Evolutionary conservation across 2,113 vertebrate genomes (phyloP).

Genomic region (Larimichthys crocea): DNA sequence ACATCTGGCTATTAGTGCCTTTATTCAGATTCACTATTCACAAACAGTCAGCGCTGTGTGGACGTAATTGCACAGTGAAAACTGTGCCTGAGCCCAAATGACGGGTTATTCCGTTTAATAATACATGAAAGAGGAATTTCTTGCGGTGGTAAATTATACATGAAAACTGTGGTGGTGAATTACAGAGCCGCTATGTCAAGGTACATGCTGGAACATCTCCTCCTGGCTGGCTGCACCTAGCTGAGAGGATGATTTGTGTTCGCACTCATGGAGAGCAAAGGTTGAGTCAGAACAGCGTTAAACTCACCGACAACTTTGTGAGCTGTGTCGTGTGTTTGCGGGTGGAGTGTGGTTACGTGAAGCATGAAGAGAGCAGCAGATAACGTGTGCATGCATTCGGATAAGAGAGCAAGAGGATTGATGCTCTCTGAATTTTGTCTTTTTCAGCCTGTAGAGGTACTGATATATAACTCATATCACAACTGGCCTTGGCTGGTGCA

Average conservation of each 20-base stretch:
- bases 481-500: conserved; percentile 48
- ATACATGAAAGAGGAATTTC: conserved; percentile 70
- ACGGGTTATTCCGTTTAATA: conserved; percentile 77
- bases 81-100: conserved; percentile 59
- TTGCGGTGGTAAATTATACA: conserved; percentile 74
- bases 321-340: conserved; percentile 33
- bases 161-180: conserved; percentile 59
- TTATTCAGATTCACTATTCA: conserved; percentile 14
- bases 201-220: conserved; percentile 67
- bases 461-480: conserved; percentile 44
- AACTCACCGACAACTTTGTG: conserved; percentile 20
- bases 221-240: conserved; percentile 41
- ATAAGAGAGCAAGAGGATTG: background rate
- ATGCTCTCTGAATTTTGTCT: background rate
- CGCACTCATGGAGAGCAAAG: conserved; percentile 23
- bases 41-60: conserved; percentile 21
- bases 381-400: background rate
- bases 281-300: conserved; percentile 62
- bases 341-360: conserved; percentile 24
- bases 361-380: conserved; percentile 15
- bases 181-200: conserved; percentile 62
- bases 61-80: conserved; percentile 37
- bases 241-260: conserved; percentile 58
- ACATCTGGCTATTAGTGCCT: background rate
- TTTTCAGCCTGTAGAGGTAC: background rate